Evolutionary conservation across 2,797 vertebrate genomes (phyloP), one percentile per base, ranked within the genome.

Genomic region (Gymnocypris eckloni): DNA sequence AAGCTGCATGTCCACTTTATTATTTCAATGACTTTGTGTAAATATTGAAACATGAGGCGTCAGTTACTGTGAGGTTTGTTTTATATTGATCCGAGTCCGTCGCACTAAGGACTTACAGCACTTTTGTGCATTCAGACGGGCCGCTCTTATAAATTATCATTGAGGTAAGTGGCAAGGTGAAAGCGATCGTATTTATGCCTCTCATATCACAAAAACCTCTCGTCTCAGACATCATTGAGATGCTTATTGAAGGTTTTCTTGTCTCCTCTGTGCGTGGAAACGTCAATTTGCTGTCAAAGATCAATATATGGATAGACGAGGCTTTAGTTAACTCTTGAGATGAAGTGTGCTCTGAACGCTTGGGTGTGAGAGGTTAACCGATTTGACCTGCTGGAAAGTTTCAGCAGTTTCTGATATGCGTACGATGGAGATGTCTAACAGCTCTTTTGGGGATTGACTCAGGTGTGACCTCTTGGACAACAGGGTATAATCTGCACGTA

Each of bases 281-380:
- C 81, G 41, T 33, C 41, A 79, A 88, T 91, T 89, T 70, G 70
- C 91, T 91, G 79, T 89, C 83, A 89, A 86, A 92, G 90, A 88
- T 93, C 92, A 92, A 92, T 93, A 91, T 93, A 94, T 93, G 88
- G 93, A 94, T 83, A 37, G 82, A 83, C 12, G 28, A 67, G 25
- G 90, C 77, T 87, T 85, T 90, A 87, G 75, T 79, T 79, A 86
- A 84, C 84, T 91, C 78, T 90, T 91, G 85, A 89, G 88, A 90
- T 87, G 76, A 91, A 91, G 89, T 56, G 10, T 72, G 84, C 39
- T 48, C 85, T 80, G 83, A 87, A 84, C 61, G 72, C 4, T 61
- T 86, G 52, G 25, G 33, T 70, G 86, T 87, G 41, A 22, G 69
- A 88, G 87, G 91, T 89, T 91, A 89, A 90, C 84, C 79, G 78